Evolutionary conservation across 1,140 invertebrate genomes (phyloP).

Genomic region (Sminthurinus signatus): DNA sequence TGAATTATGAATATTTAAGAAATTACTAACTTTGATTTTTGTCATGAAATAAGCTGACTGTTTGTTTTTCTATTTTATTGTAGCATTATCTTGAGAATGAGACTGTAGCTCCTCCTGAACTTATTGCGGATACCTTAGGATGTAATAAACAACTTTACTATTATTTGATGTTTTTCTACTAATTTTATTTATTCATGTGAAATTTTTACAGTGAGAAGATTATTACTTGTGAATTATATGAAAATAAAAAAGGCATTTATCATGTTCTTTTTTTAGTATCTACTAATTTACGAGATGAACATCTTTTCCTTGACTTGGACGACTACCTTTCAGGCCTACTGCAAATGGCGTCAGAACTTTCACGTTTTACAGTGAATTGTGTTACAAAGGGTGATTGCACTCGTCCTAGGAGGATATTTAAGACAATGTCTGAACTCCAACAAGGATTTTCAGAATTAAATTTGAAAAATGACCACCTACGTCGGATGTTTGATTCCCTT

Average conservation of each 20-base stretch:
- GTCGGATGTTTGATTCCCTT: slow-evolving; percentile 75
- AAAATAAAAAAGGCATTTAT: no score
- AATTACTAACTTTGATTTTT: no score
- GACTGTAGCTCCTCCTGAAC: slow-evolving; percentile 62
- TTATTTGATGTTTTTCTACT: slow-evolving; percentile 28
- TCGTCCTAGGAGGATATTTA: slow-evolving; percentile 70
- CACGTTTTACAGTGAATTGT: slow-evolving; percentile 76
- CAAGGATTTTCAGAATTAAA: slow-evolving; percentile 81
- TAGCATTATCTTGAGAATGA: slow-evolving; percentile 73
- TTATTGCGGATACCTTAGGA: slow-evolving; percentile 70
- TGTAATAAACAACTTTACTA: slow-evolving; percentile 50
- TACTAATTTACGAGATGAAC: no score
- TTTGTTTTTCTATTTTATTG: slow-evolving; percentile 66
- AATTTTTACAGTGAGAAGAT: no score
- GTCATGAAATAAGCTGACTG: slow-evolving; percentile 51
- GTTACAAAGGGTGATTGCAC: slow-evolving; percentile 78
- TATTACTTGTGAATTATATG: no score
- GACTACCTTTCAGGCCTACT: slow-evolving; percentile 81
- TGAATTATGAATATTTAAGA: no score
- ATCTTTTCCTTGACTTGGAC: slow-evolving; percentile 83
- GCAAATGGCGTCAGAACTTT: slow-evolving; percentile 71
- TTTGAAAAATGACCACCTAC: slow-evolving; percentile 80
- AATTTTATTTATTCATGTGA: no score
- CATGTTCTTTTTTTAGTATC: no score
- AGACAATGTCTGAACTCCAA: slow-evolving; percentile 78